A percentile compares a stretch with the other conserved stretches of the same genome.
These are phyloP conservation scores for Cerceris rybyensis DNA, from an alignment of 2,888 invertebrate species.

Conservation along the genomic window DNA sequence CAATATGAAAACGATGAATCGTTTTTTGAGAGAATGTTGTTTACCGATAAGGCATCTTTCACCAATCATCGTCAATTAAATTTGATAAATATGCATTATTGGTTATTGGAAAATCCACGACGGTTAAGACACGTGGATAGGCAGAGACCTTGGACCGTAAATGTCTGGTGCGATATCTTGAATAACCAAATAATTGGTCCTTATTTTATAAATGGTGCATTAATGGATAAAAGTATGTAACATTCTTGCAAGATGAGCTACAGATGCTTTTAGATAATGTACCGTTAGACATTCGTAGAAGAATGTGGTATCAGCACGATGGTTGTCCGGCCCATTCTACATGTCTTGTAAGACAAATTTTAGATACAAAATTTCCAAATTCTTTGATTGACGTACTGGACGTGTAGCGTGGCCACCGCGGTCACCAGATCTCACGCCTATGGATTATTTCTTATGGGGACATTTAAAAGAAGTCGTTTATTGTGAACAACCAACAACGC, in stretches of 20 bases:
- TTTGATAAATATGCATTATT: not conserved
- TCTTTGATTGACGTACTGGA: conserved; percentile 13
- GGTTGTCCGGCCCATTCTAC: conserved; percentile 11
- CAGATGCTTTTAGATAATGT: conserved; percentile 16
- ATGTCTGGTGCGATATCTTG: not conserved
- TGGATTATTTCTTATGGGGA: too few species aligned
- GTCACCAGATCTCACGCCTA: conserved; percentile 11
- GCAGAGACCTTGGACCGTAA: not conserved
- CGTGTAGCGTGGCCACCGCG: conserved; percentile 5
- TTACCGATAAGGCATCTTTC: not conserved
- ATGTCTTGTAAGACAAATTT: conserved; percentile 1
- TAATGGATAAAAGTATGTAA: too few species aligned
- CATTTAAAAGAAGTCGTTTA: too few species aligned
- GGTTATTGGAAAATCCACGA: not conserved
- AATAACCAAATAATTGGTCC: conserved; percentile 8
- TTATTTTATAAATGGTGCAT: conserved; percentile 5
- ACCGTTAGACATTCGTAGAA: conserved; percentile 4
- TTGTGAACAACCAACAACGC: too few species aligned
- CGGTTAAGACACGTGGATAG: conserved; percentile 3
- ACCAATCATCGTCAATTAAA: not conserved
- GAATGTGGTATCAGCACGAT: conserved; percentile 23
- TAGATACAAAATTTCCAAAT: conserved; percentile 19
- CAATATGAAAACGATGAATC: too few species aligned
- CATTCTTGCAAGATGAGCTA: conserved; percentile 14
- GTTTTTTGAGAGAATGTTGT: too few species aligned